Conservation (phyloP, 2,113 vertebrate genomes). For the Thoracochromis brauschi region DNA sequence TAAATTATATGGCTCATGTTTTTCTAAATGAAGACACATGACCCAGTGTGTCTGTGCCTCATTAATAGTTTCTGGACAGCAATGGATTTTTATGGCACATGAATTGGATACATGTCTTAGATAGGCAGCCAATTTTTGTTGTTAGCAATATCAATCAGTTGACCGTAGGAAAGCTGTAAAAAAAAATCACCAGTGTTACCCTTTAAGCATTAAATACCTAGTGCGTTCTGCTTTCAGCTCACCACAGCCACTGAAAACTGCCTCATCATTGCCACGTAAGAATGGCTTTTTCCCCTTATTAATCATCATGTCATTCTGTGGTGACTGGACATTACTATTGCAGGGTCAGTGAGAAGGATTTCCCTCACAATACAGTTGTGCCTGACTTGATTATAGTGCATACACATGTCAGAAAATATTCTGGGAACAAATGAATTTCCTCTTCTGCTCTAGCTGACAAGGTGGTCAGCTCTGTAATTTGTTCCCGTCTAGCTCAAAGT, state of each 20-base stretch:
- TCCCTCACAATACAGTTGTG: not conserved
- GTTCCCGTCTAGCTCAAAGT: slow-evolving; percentile 41
- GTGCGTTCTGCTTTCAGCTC: not conserved
- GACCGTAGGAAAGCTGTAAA: not conserved
- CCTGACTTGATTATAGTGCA: slow-evolving; percentile 30
- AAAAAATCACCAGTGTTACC: not conserved
- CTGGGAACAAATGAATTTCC: slow-evolving; percentile 16
- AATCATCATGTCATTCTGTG: slow-evolving; percentile 1
- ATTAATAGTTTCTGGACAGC: not conserved
- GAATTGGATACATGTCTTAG: not conserved
- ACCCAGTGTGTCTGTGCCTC: not conserved
- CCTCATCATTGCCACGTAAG: not conserved
- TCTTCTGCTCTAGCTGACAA: slow-evolving; percentile 15
- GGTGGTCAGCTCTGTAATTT: slow-evolving; percentile 49
- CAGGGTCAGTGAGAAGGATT: not conserved
- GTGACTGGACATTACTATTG: not conserved
- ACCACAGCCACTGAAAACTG: not conserved
- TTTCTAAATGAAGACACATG: not conserved
- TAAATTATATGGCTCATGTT: not conserved
- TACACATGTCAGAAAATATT: slow-evolving; percentile 19
- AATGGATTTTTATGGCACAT: not conserved
- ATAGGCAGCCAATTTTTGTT: not conserved
- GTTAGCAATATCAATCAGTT: not conserved
- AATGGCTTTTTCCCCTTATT: not conserved
- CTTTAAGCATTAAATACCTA: not conserved